These are phyloP conservation scores for Limosa lapponica DNA, from an alignment of 2,797 vertebrate genomes.

Conservation along the genomic window DNA sequence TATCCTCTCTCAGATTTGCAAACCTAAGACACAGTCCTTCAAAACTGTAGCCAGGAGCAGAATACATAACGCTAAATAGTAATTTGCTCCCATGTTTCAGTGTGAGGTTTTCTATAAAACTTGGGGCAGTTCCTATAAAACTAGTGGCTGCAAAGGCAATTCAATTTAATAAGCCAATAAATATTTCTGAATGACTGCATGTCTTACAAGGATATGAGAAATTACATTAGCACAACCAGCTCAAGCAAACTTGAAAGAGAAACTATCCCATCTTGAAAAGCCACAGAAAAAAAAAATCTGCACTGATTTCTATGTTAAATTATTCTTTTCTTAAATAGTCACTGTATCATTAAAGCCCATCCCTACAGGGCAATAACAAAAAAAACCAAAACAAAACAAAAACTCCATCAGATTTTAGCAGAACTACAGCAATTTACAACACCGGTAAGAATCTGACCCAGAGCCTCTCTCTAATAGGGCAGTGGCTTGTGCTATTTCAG, in stretches of 20 bases:
- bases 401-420: background rate
- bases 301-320: background rate
- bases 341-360: background rate
- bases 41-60: background rate
- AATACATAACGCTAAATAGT: background rate
- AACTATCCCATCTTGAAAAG: background rate
- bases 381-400: background rate
- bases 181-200: background rate
- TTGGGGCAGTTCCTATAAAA: constrained; percentile 6
- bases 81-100: background rate
- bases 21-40: background rate
- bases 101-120: background rate
- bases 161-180: constrained; percentile 36
- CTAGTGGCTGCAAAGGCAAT: background rate
- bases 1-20: background rate
- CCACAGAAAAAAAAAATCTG: background rate
- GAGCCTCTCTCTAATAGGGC: background rate
- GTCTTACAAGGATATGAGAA: background rate
- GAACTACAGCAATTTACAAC: background rate
- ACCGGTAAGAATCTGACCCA: background rate
- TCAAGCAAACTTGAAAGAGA: background rate
- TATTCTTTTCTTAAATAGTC: background rate
- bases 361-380: background rate
- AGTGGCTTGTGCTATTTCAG: constrained; percentile 41
- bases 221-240: background rate